Evolutionary conservation across 2,113 vertebrate species (phyloP), one percentile per base, ranked within the genome.

Genomic region (Siniperca chuatsi): DNA sequence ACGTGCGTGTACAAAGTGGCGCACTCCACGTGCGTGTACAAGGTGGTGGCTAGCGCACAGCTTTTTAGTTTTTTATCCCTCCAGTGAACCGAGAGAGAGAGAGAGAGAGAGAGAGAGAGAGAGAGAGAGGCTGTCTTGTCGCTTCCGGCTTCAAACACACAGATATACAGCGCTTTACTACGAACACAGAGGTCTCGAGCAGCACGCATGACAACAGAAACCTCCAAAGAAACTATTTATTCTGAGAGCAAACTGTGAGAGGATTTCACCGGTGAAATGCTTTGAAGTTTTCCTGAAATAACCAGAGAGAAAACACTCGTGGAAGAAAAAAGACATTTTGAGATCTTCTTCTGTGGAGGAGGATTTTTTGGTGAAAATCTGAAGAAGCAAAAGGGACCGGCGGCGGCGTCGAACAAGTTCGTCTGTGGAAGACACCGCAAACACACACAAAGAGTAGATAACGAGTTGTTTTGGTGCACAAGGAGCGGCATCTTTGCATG

Each of bases 81-180:
- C 33, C 73, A 75, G 16, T 61, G 68, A 84, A 68, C 69, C 29
- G 65, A 76, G 20, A 68, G 69, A 62, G 25, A 42, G 29, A 57
- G 61, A 79, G 42, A 55, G 60, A 74, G 73, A 74, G 50, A 84
- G 81, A 79, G 21, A 75, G 78, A 69, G 78, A 75, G 70, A 75
- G 75, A 12, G 86, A 16, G 89, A 58, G 72, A 68, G 78, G 16
- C 29, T 48, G 71, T 75, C 40, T 70, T 1, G 82, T 80, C 78
- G 90, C 91, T 93, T 94, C 92, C 93, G 91, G 89, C 89, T 92
- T 94, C 71, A 82, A 35, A 74, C 82, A 37, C 77, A 1, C 76
- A 85, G 74, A 82, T 78, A 84, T 77, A 83, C 82, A 72, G 73
- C 74, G 86, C 87, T 78, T 89, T 85, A 91, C 92, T 89, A 91